Evolutionary conservation across 2,113 vertebrate genomes (phyloP).

Genomic region (Orthochromis malagaraziensis): DNA sequence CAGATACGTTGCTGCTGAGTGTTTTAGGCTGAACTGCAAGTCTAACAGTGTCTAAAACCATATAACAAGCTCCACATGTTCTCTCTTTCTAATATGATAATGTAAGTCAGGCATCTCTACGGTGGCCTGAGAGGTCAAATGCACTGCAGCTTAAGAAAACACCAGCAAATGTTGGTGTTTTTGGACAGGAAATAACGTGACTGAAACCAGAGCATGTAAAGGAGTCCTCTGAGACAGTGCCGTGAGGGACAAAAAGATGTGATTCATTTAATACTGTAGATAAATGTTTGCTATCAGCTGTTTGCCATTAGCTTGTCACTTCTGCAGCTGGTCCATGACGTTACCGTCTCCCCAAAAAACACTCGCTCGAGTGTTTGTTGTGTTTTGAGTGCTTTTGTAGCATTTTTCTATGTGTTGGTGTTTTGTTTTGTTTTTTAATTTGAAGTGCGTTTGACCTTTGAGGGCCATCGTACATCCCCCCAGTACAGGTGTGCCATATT

Average conservation of each 20-base stretch:
- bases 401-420: not conserved
- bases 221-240: not conserved
- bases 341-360: accelerated
- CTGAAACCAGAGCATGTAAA: not conserved
- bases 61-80: not conserved
- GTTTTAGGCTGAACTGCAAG: not conserved
- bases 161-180: not conserved
- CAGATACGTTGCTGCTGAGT: not conserved
- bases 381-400: not conserved
- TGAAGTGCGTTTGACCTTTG: not conserved
- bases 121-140: not conserved
- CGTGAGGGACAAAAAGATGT: not conserved
- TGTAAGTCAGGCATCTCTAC: not conserved
- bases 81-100: not conserved
- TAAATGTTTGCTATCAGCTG: not conserved
- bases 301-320: not conserved
- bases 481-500: not conserved
- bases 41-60: not conserved
- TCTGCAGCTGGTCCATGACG: not conserved
- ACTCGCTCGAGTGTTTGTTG: not conserved
- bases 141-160: not conserved
- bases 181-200: not conserved
- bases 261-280: not conserved
- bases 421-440: not conserved
- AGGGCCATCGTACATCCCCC: not conserved